These are phyloP conservation scores for Turdus rufiventris DNA, from an alignment of 2,113 vertebrate genomes.

Conservation along the genomic window DNA sequence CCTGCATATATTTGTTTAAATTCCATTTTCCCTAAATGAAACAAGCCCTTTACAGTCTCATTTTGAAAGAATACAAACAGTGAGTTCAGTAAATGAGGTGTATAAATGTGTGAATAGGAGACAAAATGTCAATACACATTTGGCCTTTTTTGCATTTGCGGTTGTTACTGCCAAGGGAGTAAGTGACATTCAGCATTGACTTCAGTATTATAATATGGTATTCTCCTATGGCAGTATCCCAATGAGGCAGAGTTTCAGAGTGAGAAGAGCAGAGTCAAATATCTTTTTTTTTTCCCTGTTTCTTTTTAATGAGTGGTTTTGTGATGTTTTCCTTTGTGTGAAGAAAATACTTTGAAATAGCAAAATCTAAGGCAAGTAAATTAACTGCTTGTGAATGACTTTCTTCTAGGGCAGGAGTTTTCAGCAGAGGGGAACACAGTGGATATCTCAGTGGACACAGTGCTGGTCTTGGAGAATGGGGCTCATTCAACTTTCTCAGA, in stretches of 20 bases:
- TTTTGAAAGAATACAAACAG: background rate
- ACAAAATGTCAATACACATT: slow-evolving; percentile 1
- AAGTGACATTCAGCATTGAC: background rate
- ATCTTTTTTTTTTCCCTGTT: background rate
- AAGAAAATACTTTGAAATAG: background rate
- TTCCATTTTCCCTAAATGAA: background rate
- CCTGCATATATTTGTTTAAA: background rate
- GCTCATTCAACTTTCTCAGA: background rate
- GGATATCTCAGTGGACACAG: background rate
- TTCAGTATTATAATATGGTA: background rate
- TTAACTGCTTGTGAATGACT: background rate
- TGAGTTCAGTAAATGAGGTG: background rate
- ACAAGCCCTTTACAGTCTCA: background rate
- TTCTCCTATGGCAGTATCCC: background rate
- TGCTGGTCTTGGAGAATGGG: background rate
- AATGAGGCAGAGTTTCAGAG: background rate
- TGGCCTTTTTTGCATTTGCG: background rate
- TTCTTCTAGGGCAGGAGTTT: background rate
- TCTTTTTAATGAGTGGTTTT: background rate
- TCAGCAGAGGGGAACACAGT: background rate
- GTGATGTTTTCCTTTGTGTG: background rate
- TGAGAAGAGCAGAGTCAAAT: background rate
- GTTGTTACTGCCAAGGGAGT: background rate
- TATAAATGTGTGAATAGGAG: background rate
- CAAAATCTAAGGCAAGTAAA: background rate